Percentiles rank a stretch among this genome's conserved stretches.
Evolutionary conservation across 1,140 invertebrate species (phyloP).

Genomic region (Drosophila sproati): DNA sequence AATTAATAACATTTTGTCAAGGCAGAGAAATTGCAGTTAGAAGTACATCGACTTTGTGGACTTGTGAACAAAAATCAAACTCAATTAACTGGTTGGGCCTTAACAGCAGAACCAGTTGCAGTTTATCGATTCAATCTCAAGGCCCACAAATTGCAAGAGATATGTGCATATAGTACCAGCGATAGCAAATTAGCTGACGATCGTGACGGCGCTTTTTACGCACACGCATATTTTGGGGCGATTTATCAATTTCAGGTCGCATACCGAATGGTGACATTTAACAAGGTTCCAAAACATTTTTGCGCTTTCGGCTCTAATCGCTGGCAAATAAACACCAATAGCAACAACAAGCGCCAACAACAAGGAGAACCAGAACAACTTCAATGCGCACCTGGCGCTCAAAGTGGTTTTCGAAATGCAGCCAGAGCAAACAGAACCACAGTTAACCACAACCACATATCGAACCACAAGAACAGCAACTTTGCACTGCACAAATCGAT

Average conservation of each 20-base stretch:
- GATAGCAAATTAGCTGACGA: conserved; percentile 55
- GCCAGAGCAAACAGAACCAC: conserved; percentile 34
- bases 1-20: conserved; percentile 82
- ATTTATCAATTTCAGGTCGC: conserved; percentile 79
- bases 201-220: conserved; percentile 26
- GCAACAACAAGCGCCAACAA: conserved; percentile 48
- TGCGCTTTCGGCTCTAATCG: conserved; percentile 67
- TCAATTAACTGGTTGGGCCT: conserved; percentile 40
- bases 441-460: conserved; percentile 25
- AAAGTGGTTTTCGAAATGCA: conserved; percentile 78
- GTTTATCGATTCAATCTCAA: conserved; percentile 52
- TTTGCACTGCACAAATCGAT: conserved; percentile 40
- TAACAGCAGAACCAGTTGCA: conserved; percentile 34
- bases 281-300: conserved; percentile 76
- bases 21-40: conserved; percentile 67
- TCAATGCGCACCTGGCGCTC: conserved; percentile 75
- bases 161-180: conserved; percentile 5
- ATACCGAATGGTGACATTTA: conserved; percentile 77
- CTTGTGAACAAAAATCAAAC: neutral
- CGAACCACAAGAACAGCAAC: conserved; percentile 56
- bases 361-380: conserved; percentile 81
- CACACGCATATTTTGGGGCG: conserved; percentile 65
- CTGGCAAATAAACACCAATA: conserved; percentile 22
- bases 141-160: conserved; percentile 56
- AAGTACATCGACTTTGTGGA: neutral